Base-by-base conservation (phyloP, 2,888 invertebrate genomes). In the Lymantria dispar region DNA sequence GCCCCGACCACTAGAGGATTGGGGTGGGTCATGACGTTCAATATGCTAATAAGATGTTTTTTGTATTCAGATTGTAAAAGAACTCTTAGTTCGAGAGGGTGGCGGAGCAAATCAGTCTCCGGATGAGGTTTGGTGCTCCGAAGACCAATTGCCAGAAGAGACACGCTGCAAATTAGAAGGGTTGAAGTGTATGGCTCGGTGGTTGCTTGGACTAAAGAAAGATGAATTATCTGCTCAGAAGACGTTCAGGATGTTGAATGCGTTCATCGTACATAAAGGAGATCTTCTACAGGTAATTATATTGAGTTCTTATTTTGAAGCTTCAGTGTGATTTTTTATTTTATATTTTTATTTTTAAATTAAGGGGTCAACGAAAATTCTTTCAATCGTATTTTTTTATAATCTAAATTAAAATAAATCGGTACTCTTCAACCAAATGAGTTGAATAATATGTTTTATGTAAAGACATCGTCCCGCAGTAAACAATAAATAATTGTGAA, bases 101-200 rank as follows among this genome's bases (percentile, higher is more conserved):
- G 94, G 94, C 39, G 93, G 41, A 3, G 47, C 43, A 1, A 33
- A 52, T 0, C 29, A 50, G 0, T 14, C 42, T 0, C 46, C 48
- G 0, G 87, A 84, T 0, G 93, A 93, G 38, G 92, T 93, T 14
- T 98, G 98, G 98, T 97, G 97, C 78, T 83, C 93, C 0, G 97
- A 98, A 76, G 95, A 96, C 5, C 94, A 96, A 48, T 89, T 99
- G 29, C 98, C 98, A 0, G 96, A 97, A 67, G 98, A 98, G 81
- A 98, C 98, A 0, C 92, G 95, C 38, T 97, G 97, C 87, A 98
- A 98, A 91, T 94, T 98, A 54, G 98, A 98, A 83, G 98, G 97
- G 0, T 93, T 99, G 71, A 99, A 99, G 85, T 95, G 98, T 58
- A 98, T 99, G 96, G 98, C 98, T 0, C 94, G 99, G 43, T 99